Base-by-base conservation (phyloP, 2,888 invertebrate species). In the Drosophila paucipuncta region DNA sequence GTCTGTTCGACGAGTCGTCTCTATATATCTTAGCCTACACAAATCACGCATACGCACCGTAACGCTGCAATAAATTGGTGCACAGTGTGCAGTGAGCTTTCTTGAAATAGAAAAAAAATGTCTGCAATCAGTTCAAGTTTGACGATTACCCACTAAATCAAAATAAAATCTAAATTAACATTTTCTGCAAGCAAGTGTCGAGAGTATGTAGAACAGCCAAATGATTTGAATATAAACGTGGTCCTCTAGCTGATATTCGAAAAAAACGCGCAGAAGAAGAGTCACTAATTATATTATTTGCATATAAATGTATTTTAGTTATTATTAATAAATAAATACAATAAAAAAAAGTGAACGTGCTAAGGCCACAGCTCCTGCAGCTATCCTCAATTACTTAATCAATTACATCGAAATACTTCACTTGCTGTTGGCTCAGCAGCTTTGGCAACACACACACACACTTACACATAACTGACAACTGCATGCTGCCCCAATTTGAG, bases 401-500 rank as follows among this genome's bases (percentile, higher is more conserved):
- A 47, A 47, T 22, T 16, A 47, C 22, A 25, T 33, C 25, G 18
- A 31, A 39, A 4, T 52, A 31, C 16, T 28, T 62, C 0, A 2
- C 28, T 33, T 11, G 11, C 43, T 58, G 60, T 66, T 66, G 66
- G 60, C 60, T 41, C 9, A 28, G 22, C 22, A 22, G 41, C n/a
- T 41, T 41, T n/a, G 2, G 41, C 41, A 41, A 54, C 52, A 31
- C 53, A 62, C 33, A 41, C 18, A 22, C 18, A 31, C 39, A 25
- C 49, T 5, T 33, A 37, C 53, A 25, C 11, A 43, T 11, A 18
- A 25, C 50, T 30, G 31, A 49, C 73, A 78, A 73, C 67, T 78
- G 72, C 43, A 47, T 60, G 52, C 33, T 63, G 30, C 33, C n/a
- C 18, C 33, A 11, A n/a, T 25, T 47, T 35, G 63, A 64, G 64